Base-by-base conservation (phyloP, 2,797 vertebrate genomes). In the Hemibagrus guttatus region DNA sequence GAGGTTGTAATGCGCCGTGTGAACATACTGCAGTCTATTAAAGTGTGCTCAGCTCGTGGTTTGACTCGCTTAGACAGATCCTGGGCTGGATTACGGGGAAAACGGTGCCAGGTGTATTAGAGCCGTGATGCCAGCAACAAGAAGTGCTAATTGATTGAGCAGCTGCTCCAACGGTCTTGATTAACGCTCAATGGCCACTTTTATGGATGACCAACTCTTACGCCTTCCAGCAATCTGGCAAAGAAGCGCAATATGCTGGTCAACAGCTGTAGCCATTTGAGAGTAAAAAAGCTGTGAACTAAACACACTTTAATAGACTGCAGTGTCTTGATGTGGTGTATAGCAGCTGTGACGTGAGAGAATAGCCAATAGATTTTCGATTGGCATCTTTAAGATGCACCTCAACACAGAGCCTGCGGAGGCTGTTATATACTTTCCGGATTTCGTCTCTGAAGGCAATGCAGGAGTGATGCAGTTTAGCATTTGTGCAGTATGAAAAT, bases 101-200 rank as follows among this genome's bases (percentile, higher is more conserved):
- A 81, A 52, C 11, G 52, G 81, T 81, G 59, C 72, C 84, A 85
- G 84, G 74, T 85, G 61, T 79, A 85, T 78, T 68, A 71, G 42
- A 87, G 83, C 56, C 23, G 83, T 89, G 88, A 68, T 63, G 83
- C 87, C 86, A 90, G 88, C 90, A 90, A 90, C 88, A 89, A 92
- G 87, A 91, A 90, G 92, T 88, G 90, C 89, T 92, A 92, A 93
- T 89, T 75, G 85, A 92, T 89, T 88, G 92, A 91, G 92, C 91
- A 92, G 93, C 92, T 92, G 92, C 91, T 90, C 92, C 89, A 93
- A 75, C 88, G 91, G 91, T 91, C 93, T 92, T 90, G 89, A 92
- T 92, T 91, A 91, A 90, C 74, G 87, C 78, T 88, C 84, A 87
- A 90, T 94, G 92, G 91, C 92, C 87, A 87, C 85, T 92, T 89